Percentiles rank a stretch among this genome's conserved stretches.
Evolutionary conservation across 1,140 invertebrate genomes (phyloP).

Genomic region (Pristionchus pacificus): DNA sequence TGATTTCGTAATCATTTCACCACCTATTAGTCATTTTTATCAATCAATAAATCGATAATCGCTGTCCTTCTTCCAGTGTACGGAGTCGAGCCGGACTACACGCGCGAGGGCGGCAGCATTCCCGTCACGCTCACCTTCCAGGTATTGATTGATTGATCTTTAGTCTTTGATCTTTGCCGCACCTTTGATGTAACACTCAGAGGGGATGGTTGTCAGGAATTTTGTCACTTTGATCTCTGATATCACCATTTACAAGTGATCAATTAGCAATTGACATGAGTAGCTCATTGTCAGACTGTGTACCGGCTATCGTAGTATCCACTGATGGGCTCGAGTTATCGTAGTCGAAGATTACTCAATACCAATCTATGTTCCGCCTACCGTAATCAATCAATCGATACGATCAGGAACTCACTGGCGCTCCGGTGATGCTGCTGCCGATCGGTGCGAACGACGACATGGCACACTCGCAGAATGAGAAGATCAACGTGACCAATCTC

Average conservation of each 20-base stretch:
- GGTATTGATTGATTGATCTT: conserved; percentile 45
- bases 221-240: too few relatives aligned
- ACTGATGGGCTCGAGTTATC: too few relatives aligned
- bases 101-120: conserved; percentile 92
- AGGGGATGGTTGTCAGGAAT: too few relatives aligned
- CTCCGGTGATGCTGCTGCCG: conserved; percentile 85
- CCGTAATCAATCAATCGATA: conserved; percentile 80
- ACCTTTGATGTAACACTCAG: background rate
- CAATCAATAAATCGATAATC: too few relatives aligned
- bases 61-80: conserved; percentile 75
- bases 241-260: too few relatives aligned
- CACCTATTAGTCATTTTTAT: too few relatives aligned
- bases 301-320: too few relatives aligned
- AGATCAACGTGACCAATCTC: conserved; percentile 68
- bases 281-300: too few relatives aligned
- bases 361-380: too few relatives aligned
- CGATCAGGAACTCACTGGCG: conserved; percentile 78
- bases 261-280: too few relatives aligned
- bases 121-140: conserved; percentile 85
- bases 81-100: conserved; percentile 85
- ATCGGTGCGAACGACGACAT: conserved; percentile 85
- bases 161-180: background rate
- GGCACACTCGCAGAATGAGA: conserved; percentile 96
- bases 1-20: too few relatives aligned
- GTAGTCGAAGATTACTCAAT: too few relatives aligned